Evolutionary conservation across 2,113 vertebrate species (phyloP), one percentile per base, ranked within the genome.

Genomic region (Pangasianodon gigas): DNA sequence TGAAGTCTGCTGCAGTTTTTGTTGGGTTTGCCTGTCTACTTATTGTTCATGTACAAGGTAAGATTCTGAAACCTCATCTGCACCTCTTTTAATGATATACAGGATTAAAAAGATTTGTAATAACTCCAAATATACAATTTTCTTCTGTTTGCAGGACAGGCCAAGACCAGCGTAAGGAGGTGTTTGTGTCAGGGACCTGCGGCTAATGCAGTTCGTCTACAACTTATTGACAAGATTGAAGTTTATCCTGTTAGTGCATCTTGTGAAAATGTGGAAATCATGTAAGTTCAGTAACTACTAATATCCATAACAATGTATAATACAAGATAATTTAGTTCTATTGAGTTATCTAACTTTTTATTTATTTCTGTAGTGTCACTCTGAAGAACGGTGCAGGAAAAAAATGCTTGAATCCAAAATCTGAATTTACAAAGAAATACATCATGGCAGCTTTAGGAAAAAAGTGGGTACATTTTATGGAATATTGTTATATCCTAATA

Each of bases 341-440:
- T 32, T 58, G 4, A 80, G 14, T 19, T 13, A 29, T 88, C 37
- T n/a, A 62, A 69, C 24, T n/a, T 21, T 26, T 71, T 48, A 52
- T 60, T 87, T 88, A 0, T 58, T 48, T 88, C 48, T 37, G 67
- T 86, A 91, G 91, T 85, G 90, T 90, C 80, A 90, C 75, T 77
- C 74, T 92, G 80, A 92, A 92, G 56, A 90, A 90, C 8, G 62
- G 71, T 6, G 82, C 81, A 65, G 81, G 91, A 21, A 13, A 37
- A 71, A 92, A 56, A 58, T 92, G 91, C 84, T 18, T 91, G 86
- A 89, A 92, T 74, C 91, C 91, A 56, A 41, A 85, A 16, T 88
- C 88, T 18, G 54, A 56, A 51, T 89, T 92, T 24, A 87, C 86
- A 21, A 3, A 88, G 89, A 88, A 90, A 75, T 1, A 85, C 83